These are phyloP conservation scores for Scomberomorus guttatus DNA, from an alignment of 2,797 vertebrate species.

Conservation along the genomic window DNA sequence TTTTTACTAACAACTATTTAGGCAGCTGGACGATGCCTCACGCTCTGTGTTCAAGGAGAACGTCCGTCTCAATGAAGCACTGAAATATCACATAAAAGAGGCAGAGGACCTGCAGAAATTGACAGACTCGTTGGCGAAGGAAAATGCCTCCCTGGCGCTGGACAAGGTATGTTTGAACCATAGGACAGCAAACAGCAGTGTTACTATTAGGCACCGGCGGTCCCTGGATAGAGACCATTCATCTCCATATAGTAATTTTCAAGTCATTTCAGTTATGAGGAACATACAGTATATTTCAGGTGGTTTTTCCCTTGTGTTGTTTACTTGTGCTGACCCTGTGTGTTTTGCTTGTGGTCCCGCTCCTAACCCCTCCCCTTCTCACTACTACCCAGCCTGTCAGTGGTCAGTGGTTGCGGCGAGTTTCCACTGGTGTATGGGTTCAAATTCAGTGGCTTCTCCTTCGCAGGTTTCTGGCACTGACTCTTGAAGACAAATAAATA, in stretches of 20 bases:
- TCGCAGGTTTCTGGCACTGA: conserved; percentile 60
- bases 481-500: conserved; percentile 77
- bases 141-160: conserved; percentile 83
- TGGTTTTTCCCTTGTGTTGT: conserved; percentile 79
- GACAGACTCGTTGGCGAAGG: conserved; percentile 78
- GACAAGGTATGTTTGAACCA: conserved; percentile 78
- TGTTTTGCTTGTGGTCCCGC: conserved; percentile 83
- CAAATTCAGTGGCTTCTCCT: conserved; percentile 74
- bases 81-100: conserved; percentile 88
- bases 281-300: conserved; percentile 78
- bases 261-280: conserved; percentile 64
- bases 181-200: conserved; percentile 59
- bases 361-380: conserved; percentile 70
- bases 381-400: conserved; percentile 80
- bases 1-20: conserved; percentile 72
- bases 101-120: conserved; percentile 82
- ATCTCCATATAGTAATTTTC: conserved; percentile 61
- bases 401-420: conserved; percentile 81
- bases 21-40: conserved; percentile 87
- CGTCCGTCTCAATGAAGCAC: conserved; percentile 86
- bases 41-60: conserved; percentile 90
- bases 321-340: conserved; percentile 84
- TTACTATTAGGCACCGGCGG: conserved; percentile 45
- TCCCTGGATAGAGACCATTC: conserved; percentile 55
- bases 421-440: conserved; percentile 81